Base-by-base conservation (phyloP, 2,113 vertebrate species). In the Cyphomyrus discorhynchus region DNA sequence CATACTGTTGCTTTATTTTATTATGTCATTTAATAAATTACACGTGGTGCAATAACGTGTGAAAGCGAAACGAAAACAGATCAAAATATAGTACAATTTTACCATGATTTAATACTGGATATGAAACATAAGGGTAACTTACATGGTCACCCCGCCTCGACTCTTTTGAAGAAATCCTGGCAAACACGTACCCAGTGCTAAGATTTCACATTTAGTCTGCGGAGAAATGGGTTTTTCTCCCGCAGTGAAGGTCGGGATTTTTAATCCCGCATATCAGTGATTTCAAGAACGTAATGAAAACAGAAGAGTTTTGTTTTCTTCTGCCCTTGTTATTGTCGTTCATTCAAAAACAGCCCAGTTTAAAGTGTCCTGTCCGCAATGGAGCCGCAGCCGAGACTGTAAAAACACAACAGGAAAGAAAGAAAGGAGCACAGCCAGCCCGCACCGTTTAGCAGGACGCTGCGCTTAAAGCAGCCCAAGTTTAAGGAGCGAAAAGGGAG, bases 161-260 rank as follows among this genome's bases (percentile, higher is more conserved):
- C 49, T 52, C 85, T 50, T 52, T 92, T 91, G 92, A 88, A 92
- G 91, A 90, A 80, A 80, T 94, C 93, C 91, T 90, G 89, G 88
- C 91, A 93, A 95, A 93, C 93, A 93, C 93, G 95, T 93, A 91
- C 91, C 91, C 90, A 94, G 85, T 94, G 89, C 92, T 90, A 92
- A 93, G 93, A 91, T 77, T 94, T 92, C 92, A 90, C 95, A 95
- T 95, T 70, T 94, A 92, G 93, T 92, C 94, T 93, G 94, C 94
- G 94, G 93, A 93, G 92, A 92, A 90, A 90, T 90, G 89, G 89
- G 91, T 24, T 45, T n/a, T 47, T 95, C 95, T 94, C 95, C 95
- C 95, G 95, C 96, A 96, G 94, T 93, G 95, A 95, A 94, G 93
- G 93, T 93, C 94, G 94, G 93, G 90, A 93, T 66, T 92, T 89